These are phyloP conservation scores for Panurus biarmicus DNA, from an alignment of 2,113 vertebrate species.

Conservation along the genomic window DNA sequence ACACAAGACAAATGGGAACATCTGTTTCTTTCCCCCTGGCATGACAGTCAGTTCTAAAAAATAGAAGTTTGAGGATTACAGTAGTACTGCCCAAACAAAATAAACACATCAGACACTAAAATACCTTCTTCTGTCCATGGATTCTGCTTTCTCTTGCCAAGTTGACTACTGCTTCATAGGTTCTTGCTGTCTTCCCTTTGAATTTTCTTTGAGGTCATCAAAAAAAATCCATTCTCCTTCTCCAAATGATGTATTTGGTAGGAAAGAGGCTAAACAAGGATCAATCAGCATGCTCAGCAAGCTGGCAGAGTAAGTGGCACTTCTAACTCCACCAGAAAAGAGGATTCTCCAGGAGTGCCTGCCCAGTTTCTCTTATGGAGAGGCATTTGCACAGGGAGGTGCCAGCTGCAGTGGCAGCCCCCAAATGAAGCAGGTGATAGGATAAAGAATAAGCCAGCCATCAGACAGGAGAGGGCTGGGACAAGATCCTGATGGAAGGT, in stretches of 20 bases:
- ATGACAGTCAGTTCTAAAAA: not conserved
- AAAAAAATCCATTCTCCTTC: not conserved
- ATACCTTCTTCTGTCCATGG: not conserved
- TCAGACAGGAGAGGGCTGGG: not conserved
- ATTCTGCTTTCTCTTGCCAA: constrained; percentile 35
- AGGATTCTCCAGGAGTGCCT: not conserved
- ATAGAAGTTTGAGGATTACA: not conserved
- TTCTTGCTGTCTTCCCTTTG: not conserved
- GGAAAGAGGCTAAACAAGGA: not conserved
- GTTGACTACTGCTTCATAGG: not conserved
- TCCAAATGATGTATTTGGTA: not conserved
- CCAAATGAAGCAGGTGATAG: not conserved
- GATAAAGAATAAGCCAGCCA: not conserved
- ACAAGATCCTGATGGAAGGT: not conserved
- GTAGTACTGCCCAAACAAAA: not conserved
- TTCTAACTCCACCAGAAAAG: not conserved
- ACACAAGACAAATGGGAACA: constrained; percentile 57
- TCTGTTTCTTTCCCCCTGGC: constrained; percentile 44
- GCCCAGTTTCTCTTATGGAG: not conserved
- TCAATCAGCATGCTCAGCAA: constrained; percentile 8
- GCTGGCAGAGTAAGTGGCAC: not conserved
- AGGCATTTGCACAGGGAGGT: not conserved
- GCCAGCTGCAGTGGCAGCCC: not conserved
- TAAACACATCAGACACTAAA: not conserved
- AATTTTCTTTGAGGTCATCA: not conserved